Evolutionary conservation across 2,797 vertebrate genomes (phyloP).

Genomic region (Aphelocoma californica): DNA sequence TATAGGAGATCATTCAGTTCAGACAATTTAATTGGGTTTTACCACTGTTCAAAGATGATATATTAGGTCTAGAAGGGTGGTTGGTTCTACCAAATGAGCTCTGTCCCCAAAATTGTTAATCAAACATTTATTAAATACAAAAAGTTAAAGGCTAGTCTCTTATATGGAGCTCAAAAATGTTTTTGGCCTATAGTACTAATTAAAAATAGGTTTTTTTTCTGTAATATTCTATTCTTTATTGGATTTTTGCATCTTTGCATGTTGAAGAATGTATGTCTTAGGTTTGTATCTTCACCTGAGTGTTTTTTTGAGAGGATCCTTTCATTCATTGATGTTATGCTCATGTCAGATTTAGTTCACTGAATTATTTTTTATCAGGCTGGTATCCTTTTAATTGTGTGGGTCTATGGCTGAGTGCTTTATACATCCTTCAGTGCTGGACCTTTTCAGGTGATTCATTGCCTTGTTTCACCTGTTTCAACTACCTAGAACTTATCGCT

Average conservation of each 20-base stretch:
- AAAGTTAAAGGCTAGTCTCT: background rate
- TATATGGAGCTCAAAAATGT: background rate
- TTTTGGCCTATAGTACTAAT: background rate
- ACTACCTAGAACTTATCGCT: background rate
- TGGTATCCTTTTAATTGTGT: background rate
- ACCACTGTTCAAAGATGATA: background rate
- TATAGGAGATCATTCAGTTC: background rate
- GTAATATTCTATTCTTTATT: background rate
- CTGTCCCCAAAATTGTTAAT: background rate
- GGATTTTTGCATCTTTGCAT: background rate
- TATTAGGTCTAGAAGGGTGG: background rate
- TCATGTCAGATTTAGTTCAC: background rate
- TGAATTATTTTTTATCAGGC: background rate
- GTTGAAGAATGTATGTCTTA: background rate
- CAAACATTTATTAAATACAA: background rate
- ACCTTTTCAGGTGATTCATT: background rate
- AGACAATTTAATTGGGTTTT: background rate
- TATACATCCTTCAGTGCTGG: background rate
- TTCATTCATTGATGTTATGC: background rate
- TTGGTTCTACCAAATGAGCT: background rate
- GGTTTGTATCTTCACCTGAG: background rate
- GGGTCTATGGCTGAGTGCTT: background rate
- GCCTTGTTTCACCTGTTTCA: background rate
- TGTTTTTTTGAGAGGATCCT: background rate
- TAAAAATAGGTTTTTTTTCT: accelerated